phyloP scores from a whole-genome alignment of 2,888 invertebrate genomes.

The Hyalella azteca region DNA sequence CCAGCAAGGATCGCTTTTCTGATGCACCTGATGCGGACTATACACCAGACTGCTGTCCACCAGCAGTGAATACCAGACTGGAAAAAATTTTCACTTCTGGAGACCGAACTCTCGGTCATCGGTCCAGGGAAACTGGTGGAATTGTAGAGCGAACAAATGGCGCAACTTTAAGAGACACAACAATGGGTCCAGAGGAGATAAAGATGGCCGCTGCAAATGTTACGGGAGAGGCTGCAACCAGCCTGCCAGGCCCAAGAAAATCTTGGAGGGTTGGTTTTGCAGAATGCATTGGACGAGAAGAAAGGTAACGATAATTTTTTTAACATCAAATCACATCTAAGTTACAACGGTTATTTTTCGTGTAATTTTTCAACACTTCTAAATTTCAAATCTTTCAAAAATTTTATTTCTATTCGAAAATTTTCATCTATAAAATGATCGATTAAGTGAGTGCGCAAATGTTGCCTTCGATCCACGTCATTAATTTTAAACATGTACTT shows the following conservation, averaged over 20 bases:
- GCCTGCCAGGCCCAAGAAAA: neutral
- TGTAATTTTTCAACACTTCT: neutral
- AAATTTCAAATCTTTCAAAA: no score
- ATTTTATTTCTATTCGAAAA: no score
- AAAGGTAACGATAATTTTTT: conserved; percentile 45
- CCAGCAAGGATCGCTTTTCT: conserved; percentile 38
- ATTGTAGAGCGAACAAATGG: neutral
- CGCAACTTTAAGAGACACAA: conserved; percentile 3
- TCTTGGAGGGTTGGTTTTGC: conserved; percentile 51
- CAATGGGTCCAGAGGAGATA: neutral
- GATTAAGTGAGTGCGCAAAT: no score
- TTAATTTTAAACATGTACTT: no score
- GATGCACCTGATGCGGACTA: neutral
- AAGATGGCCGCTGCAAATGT: neutral
- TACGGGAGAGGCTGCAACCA: no score
- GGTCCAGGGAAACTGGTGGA: neutral
- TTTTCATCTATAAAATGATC: no score
- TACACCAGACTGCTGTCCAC: neutral
- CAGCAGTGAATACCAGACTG: conserved; percentile 7
- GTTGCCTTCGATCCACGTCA: no score
- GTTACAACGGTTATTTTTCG: no score
- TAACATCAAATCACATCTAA: no score
- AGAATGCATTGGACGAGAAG: conserved; percentile 46
- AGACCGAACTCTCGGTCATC: neutral
- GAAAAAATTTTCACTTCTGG: neutral